Evolutionary conservation across 30 jellyfish, hydroid and myxozoan species (phyloP).

Genomic region (Turritopsis dohrnii): DNA sequence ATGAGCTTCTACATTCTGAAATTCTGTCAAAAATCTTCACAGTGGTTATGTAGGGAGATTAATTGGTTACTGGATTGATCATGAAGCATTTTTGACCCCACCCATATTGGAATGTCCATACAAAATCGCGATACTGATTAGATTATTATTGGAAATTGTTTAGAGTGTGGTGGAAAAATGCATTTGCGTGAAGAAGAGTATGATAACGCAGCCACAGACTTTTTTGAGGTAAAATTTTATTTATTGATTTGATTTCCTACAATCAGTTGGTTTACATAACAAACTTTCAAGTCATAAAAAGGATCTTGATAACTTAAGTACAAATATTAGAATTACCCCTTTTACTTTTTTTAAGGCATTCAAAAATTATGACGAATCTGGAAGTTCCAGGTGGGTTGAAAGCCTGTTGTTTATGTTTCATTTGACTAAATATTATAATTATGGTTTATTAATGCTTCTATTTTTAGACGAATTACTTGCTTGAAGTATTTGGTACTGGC

Average conservation of each 20-base stretch:
- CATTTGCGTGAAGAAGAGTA: conserved; percentile 94
- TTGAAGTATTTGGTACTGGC: conserved; percentile 89
- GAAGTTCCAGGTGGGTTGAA: conserved; percentile 81
- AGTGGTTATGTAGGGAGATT: no score
- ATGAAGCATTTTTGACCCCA: no score
- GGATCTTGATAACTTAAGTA: no score
- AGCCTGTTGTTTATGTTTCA: not conserved
- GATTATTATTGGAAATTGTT: not conserved
- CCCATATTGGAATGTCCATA: no score
- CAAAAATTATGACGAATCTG: conserved; percentile 95
- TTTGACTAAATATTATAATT: not conserved
- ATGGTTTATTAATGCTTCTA: not conserved
- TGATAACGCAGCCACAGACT: conserved; percentile 98
- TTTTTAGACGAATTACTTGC: conserved; percentile 82
- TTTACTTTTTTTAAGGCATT: conserved; percentile 53
- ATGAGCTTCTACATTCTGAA: no score
- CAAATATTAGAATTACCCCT: not conserved
- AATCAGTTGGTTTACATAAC: no score
- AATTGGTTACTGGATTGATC: no score
- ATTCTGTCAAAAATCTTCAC: no score
- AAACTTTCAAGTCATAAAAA: not conserved
- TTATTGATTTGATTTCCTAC: not conserved
- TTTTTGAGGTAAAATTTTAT: conserved; percentile 67
- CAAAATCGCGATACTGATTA: not conserved
- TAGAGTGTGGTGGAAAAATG: conserved; percentile 99